Evolutionary conservation across 2,888 invertebrate genomes (phyloP).

Genomic region (Emesis furor): DNA sequence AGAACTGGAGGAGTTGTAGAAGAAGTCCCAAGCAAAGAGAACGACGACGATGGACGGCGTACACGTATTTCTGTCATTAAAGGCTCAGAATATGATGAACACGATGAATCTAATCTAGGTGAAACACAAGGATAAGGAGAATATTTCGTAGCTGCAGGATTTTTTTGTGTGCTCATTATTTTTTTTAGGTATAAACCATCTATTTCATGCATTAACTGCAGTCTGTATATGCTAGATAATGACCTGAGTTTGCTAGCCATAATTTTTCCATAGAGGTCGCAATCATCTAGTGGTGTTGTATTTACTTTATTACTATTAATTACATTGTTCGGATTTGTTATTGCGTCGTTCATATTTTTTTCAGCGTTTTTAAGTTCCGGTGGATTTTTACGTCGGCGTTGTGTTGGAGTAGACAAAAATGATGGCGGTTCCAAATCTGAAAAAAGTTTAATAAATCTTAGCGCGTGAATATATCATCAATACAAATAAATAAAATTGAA

Average conservation of each 20-base stretch:
- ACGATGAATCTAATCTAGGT: slow-evolving; percentile 19
- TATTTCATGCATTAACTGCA: slow-evolving; percentile 50
- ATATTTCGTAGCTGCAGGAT: too few relatives aligned
- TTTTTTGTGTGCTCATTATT: not conserved
- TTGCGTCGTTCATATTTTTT: slow-evolving; percentile 65
- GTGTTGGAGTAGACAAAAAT: not conserved
- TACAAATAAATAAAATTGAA: too few relatives aligned
- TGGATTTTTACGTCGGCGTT: too few relatives aligned
- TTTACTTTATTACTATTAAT: not conserved
- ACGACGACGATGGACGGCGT: not conserved
- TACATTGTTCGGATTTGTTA: slow-evolving; percentile 30
- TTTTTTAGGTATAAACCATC: slow-evolving; percentile 47
- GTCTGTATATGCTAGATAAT: too few relatives aligned
- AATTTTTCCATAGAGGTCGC: slow-evolving; percentile 3
- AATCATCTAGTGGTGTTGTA: slow-evolving; percentile 16
- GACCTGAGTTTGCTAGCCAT: too few relatives aligned
- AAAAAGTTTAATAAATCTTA: too few relatives aligned
- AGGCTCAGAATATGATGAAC: too few relatives aligned
- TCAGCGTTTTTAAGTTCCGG: slow-evolving; percentile 37
- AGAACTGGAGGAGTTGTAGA: not conserved
- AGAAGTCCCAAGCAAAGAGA: too few relatives aligned
- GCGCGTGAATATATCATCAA: too few relatives aligned
- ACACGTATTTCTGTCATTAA: not conserved
- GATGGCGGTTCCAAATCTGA: not conserved
- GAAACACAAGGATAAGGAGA: too few relatives aligned